Conservation (phyloP, 2,113 vertebrate species). For the Electrona antarctica region DNA sequence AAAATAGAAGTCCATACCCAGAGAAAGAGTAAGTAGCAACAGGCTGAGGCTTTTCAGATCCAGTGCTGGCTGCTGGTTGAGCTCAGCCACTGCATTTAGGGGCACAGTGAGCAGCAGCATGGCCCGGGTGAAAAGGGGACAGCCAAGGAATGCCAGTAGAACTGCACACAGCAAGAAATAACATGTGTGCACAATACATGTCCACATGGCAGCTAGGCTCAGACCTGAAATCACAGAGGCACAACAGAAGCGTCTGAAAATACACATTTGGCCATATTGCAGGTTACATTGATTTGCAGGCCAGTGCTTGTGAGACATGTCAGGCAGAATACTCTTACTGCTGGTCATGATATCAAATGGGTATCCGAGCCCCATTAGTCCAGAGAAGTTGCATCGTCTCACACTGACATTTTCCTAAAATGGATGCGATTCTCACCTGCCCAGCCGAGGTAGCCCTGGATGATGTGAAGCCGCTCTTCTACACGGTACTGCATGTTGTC, state of each 20-base stretch:
- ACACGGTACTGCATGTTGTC: slow-evolving; percentile 72
- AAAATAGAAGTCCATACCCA: slow-evolving; percentile 60
- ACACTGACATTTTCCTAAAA: too few species aligned
- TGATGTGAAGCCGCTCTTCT: slow-evolving; percentile 74
- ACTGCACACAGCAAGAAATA: slow-evolving; percentile 75
- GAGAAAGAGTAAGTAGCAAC: slow-evolving; percentile 70
- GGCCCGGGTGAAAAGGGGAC: slow-evolving; percentile 57
- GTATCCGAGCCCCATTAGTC: neutral
- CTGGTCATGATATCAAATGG: neutral
- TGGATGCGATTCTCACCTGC: slow-evolving; percentile 65
- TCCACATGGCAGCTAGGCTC: slow-evolving; percentile 76
- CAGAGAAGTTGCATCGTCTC: neutral
- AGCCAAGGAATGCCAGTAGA: slow-evolving; percentile 80
- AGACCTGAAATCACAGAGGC: slow-evolving; percentile 57
- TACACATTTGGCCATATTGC: neutral
- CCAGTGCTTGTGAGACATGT: neutral
- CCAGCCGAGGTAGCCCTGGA: slow-evolving; percentile 75
- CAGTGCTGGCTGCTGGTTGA: slow-evolving; percentile 79
- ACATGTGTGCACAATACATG: slow-evolving; percentile 68
- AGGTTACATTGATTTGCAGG: neutral
- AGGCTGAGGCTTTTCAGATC: slow-evolving; percentile 73
- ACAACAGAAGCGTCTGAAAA: neutral
- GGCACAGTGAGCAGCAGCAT: slow-evolving; percentile 77
- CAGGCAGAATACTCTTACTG: neutral
- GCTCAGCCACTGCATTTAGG: slow-evolving; percentile 69